Evolutionary conservation across 2,113 vertebrate species (phyloP).

Genomic region (Xiphophorus couchianus): DNA sequence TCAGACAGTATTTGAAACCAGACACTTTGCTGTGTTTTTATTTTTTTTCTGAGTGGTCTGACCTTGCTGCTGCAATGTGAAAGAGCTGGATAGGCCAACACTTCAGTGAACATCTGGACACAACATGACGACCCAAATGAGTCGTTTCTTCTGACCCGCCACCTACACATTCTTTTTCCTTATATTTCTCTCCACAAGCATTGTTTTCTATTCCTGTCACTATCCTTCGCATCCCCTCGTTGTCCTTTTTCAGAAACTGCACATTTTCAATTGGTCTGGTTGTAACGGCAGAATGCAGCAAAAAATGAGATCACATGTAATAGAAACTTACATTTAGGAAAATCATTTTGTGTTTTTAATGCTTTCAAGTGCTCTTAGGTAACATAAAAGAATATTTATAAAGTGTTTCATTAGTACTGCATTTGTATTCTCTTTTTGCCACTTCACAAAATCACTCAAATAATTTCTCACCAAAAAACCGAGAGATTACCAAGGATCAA

Average conservation of each 20-base stretch:
- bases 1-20: neutral
- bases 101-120: constrained; percentile 60
- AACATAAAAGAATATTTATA: neutral
- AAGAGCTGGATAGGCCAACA: constrained; percentile 34
- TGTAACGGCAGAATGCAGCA: neutral
- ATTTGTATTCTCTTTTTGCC: too few relatives aligned
- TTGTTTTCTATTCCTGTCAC: constrained; percentile 27
- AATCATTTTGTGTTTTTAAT: neutral
- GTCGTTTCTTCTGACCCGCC: constrained; percentile 30
- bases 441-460: neutral
- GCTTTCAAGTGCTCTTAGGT: neutral
- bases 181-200: neutral
- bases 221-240: neutral
- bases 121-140: constrained; percentile 59
- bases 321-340: neutral
- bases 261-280: neutral
- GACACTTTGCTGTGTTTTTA: constrained; percentile 27
- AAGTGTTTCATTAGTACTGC: too few relatives aligned
- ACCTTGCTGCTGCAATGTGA: constrained; percentile 6
- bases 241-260: neutral
- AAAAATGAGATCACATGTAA: neutral
- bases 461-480: neutral
- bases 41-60: constrained; percentile 27
- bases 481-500: neutral
- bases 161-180: constrained; percentile 2